Percentiles rank a stretch among this genome's conserved stretches.
These are phyloP conservation scores for Periophthalmus magnuspinnatus DNA, from an alignment of 2,797 vertebrate genomes.

Conservation along the genomic window DNA sequence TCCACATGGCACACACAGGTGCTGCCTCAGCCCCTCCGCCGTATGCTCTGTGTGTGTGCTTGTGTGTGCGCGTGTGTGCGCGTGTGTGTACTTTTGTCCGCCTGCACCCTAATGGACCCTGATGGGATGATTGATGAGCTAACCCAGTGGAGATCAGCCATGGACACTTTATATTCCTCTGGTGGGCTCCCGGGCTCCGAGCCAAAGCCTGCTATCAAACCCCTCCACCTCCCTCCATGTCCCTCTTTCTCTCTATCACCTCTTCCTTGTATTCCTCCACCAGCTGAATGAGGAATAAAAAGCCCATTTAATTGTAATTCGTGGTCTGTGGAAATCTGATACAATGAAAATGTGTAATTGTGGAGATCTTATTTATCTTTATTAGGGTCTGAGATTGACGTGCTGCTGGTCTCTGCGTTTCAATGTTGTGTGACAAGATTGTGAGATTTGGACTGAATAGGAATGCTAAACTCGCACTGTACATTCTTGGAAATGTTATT, in stretches of 20 bases:
- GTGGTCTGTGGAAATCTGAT: slow-evolving; percentile 67
- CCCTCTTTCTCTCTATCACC: not conserved
- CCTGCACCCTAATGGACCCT: slow-evolving; percentile 75
- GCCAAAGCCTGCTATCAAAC: slow-evolving; percentile 47
- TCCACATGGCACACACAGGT: slow-evolving; percentile 63
- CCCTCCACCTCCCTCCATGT: slow-evolving; percentile 22
- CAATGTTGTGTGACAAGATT: slow-evolving; percentile 46
- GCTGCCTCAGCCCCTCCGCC: slow-evolving; percentile 64
- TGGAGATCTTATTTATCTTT: slow-evolving; percentile 81
- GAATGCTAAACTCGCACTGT: slow-evolving; percentile 31
- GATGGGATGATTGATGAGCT: slow-evolving; percentile 82
- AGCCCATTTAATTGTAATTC: slow-evolving; percentile 62
- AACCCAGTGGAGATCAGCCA: slow-evolving; percentile 72
- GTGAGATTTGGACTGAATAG: slow-evolving; percentile 14
- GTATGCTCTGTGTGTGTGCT: slow-evolving; percentile 53
- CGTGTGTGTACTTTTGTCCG: slow-evolving; percentile 59
- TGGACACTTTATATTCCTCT: slow-evolving; percentile 78
- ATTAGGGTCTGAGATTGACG: slow-evolving; percentile 80
- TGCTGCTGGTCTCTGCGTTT: slow-evolving; percentile 68
- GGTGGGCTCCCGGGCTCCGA: slow-evolving; percentile 60
- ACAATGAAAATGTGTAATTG: slow-evolving; percentile 75
- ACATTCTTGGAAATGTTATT: not conserved
- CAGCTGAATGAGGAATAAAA: slow-evolving; percentile 63
- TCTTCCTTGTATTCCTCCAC: slow-evolving; percentile 32
- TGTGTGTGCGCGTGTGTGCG: slow-evolving; percentile 11